Conservation (phyloP, 2,797 vertebrate species). For the Cuculus canorus region DNA sequence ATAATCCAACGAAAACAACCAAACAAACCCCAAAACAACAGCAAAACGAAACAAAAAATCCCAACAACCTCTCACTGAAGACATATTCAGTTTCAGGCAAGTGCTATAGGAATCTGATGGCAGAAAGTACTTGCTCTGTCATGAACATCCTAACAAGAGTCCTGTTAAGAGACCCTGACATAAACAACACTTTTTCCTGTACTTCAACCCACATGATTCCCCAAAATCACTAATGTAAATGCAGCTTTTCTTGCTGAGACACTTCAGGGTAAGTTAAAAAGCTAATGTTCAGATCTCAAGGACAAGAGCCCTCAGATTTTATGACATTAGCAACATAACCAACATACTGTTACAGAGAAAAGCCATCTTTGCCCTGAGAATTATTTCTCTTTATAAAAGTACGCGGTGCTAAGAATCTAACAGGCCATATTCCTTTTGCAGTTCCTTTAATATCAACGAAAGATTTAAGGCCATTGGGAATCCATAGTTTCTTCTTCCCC, state of each 20-base stretch:
- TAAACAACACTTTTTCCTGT: not conserved
- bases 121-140: not conserved
- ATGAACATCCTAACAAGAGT: not conserved
- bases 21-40: not conserved
- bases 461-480: not conserved
- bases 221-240: not conserved
- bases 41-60: not conserved
- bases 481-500: not conserved
- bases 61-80: not conserved
- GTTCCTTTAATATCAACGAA: not conserved
- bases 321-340: not conserved
- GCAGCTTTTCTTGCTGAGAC: not conserved
- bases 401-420: not conserved
- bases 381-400: not conserved
- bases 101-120: not conserved
- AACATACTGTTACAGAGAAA: not conserved
- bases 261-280: not conserved
- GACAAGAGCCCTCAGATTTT: not conserved
- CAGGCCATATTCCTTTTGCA: not conserved
- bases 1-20: not conserved
- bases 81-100: not conserved
- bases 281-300: not conserved
- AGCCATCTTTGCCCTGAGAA: not conserved
- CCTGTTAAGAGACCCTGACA: not conserved
- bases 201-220: not conserved